These are phyloP conservation scores for Rhyzopertha dominica DNA, from an alignment of 1,140 invertebrate species.

Conservation along the genomic window DNA sequence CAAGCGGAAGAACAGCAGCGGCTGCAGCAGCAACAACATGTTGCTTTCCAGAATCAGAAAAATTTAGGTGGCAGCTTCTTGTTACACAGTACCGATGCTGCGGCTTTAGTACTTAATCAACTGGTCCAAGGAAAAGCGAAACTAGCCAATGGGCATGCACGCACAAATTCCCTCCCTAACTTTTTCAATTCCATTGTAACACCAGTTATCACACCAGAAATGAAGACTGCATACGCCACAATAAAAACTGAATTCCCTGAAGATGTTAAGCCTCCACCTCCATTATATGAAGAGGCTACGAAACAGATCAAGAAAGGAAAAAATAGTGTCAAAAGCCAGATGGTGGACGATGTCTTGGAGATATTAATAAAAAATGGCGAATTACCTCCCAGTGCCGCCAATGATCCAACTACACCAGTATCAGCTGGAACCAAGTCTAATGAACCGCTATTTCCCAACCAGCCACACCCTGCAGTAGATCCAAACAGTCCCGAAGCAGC, in stretches of 20 bases:
- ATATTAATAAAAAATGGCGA: conserved; percentile 92
- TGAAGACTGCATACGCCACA: conserved; percentile 14
- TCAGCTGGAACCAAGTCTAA: conserved; percentile 44
- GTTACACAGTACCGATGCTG: conserved; percentile 35
- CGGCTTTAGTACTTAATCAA: conserved; percentile 45
- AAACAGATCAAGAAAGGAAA: conserved; percentile 57
- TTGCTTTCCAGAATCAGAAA: conserved; percentile 43
- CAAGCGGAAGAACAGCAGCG: conserved; percentile 40
- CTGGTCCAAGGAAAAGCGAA: conserved; percentile 42
- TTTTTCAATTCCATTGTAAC: conserved; percentile 48
- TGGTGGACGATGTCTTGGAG: conserved; percentile 92
- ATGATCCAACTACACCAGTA: conserved; percentile 68
- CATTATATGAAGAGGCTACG: conserved; percentile 67
- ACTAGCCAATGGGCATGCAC: conserved; percentile 36
- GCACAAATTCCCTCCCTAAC: conserved; percentile 50
- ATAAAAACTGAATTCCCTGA: conserved; percentile 42
- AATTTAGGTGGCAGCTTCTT: conserved; percentile 34
- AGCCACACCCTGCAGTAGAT: conserved; percentile 44
- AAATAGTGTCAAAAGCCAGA: conserved; percentile 70
- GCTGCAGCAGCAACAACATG: conserved; percentile 43
- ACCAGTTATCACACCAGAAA: conserved; percentile 28
- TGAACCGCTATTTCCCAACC: conserved; percentile 37
- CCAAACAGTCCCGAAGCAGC: conserved; percentile 48
- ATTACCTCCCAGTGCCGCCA: conserved; percentile 79
- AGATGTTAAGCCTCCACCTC: conserved; percentile 49